Base-by-base conservation (phyloP, 2,113 vertebrate genomes). In the Ceyx margarethae region DNA sequence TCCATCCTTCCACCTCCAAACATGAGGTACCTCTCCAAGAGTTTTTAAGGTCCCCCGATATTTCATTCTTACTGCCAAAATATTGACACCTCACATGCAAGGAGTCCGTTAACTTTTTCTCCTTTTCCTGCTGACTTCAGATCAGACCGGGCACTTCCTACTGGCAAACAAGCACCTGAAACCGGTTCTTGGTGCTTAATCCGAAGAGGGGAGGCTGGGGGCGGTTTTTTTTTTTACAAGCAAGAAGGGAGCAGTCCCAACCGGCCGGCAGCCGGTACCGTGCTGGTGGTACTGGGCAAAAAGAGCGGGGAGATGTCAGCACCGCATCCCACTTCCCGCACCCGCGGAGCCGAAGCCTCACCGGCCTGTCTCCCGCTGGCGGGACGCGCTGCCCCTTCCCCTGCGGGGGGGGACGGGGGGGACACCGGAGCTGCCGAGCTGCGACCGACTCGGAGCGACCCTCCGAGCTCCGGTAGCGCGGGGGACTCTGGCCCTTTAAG, bases 221-320 rank as follows among this genome's bases (percentile, higher is more conserved):
- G 54, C 26, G 50, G 18, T 26, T 9, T 40, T 79, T 6, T 33
- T 28, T 51, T 42, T 22, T 66, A 28, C 43, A 56, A 60, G 66
- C 72, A 50, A 48, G 45, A 13, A 45, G 62, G 18, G 26, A 81
- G 18, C 20, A 26, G 6, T 37, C 33, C 9, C 17, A 13, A 10
- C 29, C 40, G 13, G 33, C 25, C 35, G 53, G 28, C 23, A 71
- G 19, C 37, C 42, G 23, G 40, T 48, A 23, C 45, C 26, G 22
- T 50, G 53, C 40, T 18, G 13, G 53, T 6, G 20, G 56, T 29
- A 33, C 6, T 9, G 8, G 7, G n/a, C 0, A 0, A 9, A 9
- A 5, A 45, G 22, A 21, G 58, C 3, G 7, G 26, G 10, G 21
- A 8, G 17, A 23, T 6, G 28, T 29, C 56, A 42, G 33, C 9